Evolutionary conservation across 2,113 vertebrate species (phyloP), one percentile per base, ranked within the genome.

Genomic region (Dromaius novaehollandiae): DNA sequence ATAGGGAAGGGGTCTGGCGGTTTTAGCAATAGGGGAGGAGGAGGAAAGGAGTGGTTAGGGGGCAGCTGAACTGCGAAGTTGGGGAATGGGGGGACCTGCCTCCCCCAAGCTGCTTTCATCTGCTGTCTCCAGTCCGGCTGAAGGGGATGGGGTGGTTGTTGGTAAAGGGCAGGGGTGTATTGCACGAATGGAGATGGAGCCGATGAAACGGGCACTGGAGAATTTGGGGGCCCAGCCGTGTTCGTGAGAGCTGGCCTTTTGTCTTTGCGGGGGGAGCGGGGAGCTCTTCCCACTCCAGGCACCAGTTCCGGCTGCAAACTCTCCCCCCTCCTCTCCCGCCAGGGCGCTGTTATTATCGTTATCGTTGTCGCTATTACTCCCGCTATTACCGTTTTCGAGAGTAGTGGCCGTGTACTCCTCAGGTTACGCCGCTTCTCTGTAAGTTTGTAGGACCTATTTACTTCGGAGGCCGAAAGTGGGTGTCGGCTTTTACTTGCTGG

Each of bases 361-460:
- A 36, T 87, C 12, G 9, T 36, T 75, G 69, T 89, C 13, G 7
- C 53, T 82, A 36, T 85, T 89, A 85, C 82, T 89, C 56, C 78
- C 70, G 36, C 89, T 95, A 82, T 92, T 86, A 69, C 89, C 10
- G 8, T 58, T 96, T 89, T 84, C 25, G 8, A 92, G 70, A 76
- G 48, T 58, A 90, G 85, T 28, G 86, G 56, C 51, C n/a, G 8
- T 83, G 82, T 5, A 13, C 81, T 90, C 94, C 96, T 95, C 82
- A 92, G 95, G 90, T 89, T 68, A 95, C 46, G n/a, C 68, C 17
- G 21, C 82, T 88, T 79, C 85, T 85, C 20, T n/a, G 8, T 53
- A 96, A 95, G 92, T 96, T 97, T 69, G 82, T 83, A 90, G 92
- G 90, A 97, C 97, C 92, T 94, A 36, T 80, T 93, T 93, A 97